Conservation (phyloP, 2,113 vertebrate species). For the Gobius niger region DNA sequence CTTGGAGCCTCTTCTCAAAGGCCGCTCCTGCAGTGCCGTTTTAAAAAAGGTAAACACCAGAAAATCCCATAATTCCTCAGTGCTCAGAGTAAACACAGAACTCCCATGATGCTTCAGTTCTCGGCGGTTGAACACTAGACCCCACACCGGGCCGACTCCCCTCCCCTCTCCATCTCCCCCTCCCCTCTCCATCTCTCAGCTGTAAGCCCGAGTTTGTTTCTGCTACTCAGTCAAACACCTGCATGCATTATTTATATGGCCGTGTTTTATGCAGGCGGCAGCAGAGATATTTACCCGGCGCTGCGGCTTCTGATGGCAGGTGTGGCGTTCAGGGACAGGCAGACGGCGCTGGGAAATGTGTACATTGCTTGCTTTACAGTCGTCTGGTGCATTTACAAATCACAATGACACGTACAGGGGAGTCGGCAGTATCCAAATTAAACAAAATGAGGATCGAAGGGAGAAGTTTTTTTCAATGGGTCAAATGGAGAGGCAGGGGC, state of each 20-base stretch:
- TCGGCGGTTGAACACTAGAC: background rate
- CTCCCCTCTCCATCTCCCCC: background rate
- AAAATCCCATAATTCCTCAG: conserved; percentile 7
- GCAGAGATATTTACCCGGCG: conserved; percentile 45
- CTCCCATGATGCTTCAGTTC: background rate
- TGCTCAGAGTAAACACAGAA: background rate
- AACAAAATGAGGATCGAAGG: too few relatives aligned
- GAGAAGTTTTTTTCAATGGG: too few relatives aligned
- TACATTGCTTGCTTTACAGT: too few relatives aligned
- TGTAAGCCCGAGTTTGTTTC: conserved; percentile 4
- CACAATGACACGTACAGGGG: too few relatives aligned
- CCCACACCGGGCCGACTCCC: background rate
- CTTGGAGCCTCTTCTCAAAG: background rate
- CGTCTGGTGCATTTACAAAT: too few relatives aligned
- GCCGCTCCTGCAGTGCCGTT: background rate
- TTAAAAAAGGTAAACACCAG: background rate
- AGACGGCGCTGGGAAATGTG: too few relatives aligned
- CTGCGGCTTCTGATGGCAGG: background rate
- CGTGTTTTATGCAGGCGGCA: conserved; percentile 31
- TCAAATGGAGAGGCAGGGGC: too few relatives aligned
- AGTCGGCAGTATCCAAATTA: too few relatives aligned
- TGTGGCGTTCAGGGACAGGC: too few relatives aligned
- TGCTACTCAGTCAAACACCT: conserved; percentile 21
- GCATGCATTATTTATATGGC: conserved; percentile 59
- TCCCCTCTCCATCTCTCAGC: background rate